These are phyloP conservation scores for Microplitis mediator DNA, from an alignment of 1,140 invertebrate species.

Conservation along the genomic window DNA sequence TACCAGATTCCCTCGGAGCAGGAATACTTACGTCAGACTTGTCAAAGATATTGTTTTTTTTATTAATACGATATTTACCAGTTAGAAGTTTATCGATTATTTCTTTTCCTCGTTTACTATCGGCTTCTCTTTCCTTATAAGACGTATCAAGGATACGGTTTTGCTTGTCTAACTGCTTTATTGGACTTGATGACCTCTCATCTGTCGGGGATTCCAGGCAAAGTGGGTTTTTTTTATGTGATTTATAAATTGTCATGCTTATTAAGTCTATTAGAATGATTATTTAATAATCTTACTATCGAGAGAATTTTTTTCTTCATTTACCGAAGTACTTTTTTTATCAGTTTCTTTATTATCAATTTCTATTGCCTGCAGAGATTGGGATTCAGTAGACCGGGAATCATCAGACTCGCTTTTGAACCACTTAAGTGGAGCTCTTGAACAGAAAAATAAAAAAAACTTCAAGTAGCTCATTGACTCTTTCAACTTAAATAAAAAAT, in stretches of 20 bases:
- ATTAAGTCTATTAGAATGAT: not conserved
- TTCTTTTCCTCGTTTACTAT: constrained; percentile 31
- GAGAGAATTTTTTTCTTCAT: not conserved
- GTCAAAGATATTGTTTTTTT: constrained; percentile 34
- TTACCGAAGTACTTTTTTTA: not conserved
- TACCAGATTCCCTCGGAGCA: constrained; percentile 64
- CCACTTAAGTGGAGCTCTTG: constrained; percentile 45
- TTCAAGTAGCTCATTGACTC: constrained; percentile 4
- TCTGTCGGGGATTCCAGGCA: not conserved
- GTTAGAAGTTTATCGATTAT: constrained; percentile 40
- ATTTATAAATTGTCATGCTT: not conserved
- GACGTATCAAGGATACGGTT: constrained; percentile 23
- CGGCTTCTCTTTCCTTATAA: constrained; percentile 27
- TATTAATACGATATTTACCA: constrained; percentile 30
- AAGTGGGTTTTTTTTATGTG: no score
- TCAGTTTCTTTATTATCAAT: not conserved
- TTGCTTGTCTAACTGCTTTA: constrained; percentile 15
- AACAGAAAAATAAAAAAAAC: not conserved
- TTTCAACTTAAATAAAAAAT: not conserved
- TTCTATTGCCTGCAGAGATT: not conserved
- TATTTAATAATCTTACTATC: not conserved
- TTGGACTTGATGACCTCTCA: not conserved
- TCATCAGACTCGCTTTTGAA: constrained; percentile 36
- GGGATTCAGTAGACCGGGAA: not conserved
- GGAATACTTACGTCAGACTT: constrained; percentile 57